phyloP scores from a whole-genome alignment of 2,113 vertebrate species.

The Mesitornis unicolor region DNA sequence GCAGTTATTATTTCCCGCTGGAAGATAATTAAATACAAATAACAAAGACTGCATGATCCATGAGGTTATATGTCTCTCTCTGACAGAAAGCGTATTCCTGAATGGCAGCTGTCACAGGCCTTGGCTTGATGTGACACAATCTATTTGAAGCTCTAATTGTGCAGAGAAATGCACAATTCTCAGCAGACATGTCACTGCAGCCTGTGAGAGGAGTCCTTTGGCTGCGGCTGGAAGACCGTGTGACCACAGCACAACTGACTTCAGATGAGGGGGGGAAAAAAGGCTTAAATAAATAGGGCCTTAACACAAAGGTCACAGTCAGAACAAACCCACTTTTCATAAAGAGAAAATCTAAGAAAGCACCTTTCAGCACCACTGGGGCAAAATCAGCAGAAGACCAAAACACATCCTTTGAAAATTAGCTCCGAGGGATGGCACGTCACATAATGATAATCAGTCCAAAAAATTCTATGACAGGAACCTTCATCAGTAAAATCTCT shows the following conservation, averaged over 20 bases:
- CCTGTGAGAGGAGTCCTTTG: background rate
- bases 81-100: constrained; percentile 39
- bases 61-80: constrained; percentile 17
- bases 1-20: constrained; percentile 46
- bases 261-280: background rate
- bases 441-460: constrained; percentile 47
- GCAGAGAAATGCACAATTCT: background rate
- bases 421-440: background rate
- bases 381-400: constrained; percentile 12
- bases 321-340: constrained; percentile 53
- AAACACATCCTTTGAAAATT: constrained; percentile 37
- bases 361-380: constrained; percentile 42
- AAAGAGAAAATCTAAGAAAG: constrained; percentile 41
- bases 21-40: constrained; percentile 68
- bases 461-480: constrained; percentile 43
- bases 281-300: constrained; percentile 31
- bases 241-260: background rate
- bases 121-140: constrained; percentile 20
- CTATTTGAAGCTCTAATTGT: constrained; percentile 30
- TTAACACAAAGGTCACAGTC: background rate
- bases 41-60: constrained; percentile 52
- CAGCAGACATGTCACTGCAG: background rate
- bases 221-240: background rate
- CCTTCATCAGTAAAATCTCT: constrained; percentile 42
- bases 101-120: constrained; percentile 62